These are phyloP conservation scores for Zelleria hepariella DNA, from an alignment of 2,888 invertebrate species.

Conservation along the genomic window DNA sequence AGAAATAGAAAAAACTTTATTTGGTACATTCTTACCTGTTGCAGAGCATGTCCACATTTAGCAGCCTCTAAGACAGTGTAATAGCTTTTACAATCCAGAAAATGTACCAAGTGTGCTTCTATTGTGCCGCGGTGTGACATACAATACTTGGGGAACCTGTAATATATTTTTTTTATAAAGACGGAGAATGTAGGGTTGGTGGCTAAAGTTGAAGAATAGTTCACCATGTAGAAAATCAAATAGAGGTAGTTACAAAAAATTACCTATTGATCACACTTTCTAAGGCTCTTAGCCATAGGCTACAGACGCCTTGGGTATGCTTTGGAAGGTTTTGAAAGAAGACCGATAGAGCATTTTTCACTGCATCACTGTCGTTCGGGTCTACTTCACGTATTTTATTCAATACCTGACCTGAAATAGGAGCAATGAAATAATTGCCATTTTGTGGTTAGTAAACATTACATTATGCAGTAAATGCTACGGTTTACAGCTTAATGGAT, in stretches of 20 bases:
- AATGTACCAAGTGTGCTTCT: slow-evolving; percentile 38
- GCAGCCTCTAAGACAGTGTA: slow-evolving; percentile 50
- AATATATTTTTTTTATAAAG: not conserved
- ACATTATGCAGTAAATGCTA: not conserved
- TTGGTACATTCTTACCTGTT: slow-evolving; percentile 35
- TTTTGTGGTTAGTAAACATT: not conserved
- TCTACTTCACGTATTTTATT: slow-evolving; percentile 47
- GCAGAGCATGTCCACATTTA: slow-evolving; percentile 53
- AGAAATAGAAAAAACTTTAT: not conserved
- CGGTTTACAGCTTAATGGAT: not conserved
- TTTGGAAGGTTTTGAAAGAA: slow-evolving; percentile 46
- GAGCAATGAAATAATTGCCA: not conserved
- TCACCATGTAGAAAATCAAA: not conserved
- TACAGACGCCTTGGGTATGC: slow-evolving; percentile 29
- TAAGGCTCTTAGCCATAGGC: slow-evolving; percentile 38
- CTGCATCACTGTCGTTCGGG: slow-evolving; percentile 47
- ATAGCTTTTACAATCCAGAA: slow-evolving; percentile 36
- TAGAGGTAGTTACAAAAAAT: not conserved
- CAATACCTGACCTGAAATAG: slow-evolving; percentile 46
- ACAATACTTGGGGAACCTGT: slow-evolving; percentile 56
- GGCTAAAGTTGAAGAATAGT: not conserved
- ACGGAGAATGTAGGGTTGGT: no score
- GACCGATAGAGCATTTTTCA: slow-evolving; percentile 40
- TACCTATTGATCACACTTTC: slow-evolving; percentile 50
- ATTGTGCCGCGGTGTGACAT: slow-evolving; percentile 41